Conservation (phyloP, 92 coral and sea anemone genomes). For the Galaxea fascicularis region DNA sequence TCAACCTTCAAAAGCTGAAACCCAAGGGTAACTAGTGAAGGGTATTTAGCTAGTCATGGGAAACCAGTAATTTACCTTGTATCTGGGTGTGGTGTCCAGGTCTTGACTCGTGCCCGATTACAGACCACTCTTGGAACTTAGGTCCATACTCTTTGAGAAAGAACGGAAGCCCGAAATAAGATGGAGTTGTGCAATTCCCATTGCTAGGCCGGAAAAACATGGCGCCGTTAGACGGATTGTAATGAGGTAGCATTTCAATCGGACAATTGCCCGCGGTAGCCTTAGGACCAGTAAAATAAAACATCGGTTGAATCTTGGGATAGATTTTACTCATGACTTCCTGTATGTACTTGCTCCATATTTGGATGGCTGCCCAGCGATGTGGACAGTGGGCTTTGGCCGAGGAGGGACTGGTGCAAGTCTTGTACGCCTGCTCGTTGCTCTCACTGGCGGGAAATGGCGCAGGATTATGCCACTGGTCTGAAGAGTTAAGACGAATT, state of each 20-base stretch:
- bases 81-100: conserved; percentile 97
- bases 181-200: conserved; percentile 68
- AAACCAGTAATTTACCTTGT: conserved; percentile 71
- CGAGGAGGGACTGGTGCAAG: conserved; percentile 69
- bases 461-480: conserved; percentile 87
- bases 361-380: conserved; percentile 93
- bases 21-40: too few relatives aligned
- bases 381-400: conserved; percentile 83
- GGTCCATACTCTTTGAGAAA: conserved; percentile 90
- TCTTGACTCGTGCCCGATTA: conserved; percentile 92
- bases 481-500: conserved; percentile 39
- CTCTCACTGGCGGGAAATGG: conserved; percentile 93
- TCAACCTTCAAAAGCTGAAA: too few relatives aligned
- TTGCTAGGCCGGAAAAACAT: conserved; percentile 86
- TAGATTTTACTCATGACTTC: conserved; percentile 79
- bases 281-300: conserved; percentile 86
- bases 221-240: conserved; percentile 93
- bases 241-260: conserved; percentile 84
- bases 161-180: conserved; percentile 88
- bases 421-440: conserved; percentile 78
- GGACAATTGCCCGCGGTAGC: conserved; percentile 92
- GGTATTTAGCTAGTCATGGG: too few relatives aligned
- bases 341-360: conserved; percentile 77
- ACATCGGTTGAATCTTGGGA: conserved; percentile 82
- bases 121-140: conserved; percentile 97